Conservation (phyloP, 2,888 invertebrate species). For the Cerastoderma edule region DNA sequence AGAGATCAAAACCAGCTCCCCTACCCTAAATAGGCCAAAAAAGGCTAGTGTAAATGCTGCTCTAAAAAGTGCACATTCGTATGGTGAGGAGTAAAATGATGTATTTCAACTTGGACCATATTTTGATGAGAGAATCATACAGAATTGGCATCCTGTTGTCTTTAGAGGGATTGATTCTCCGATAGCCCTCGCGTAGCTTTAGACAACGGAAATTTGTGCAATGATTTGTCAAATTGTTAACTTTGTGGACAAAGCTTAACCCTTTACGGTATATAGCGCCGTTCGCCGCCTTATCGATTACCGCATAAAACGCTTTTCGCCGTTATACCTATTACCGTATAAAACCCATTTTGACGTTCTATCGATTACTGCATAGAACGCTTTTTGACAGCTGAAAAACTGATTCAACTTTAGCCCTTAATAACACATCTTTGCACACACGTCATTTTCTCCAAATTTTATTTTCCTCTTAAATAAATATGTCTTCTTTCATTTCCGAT, state of each 20-base stretch:
- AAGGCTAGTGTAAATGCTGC: slow-evolving; percentile 23
- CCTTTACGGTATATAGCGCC: too few relatives aligned
- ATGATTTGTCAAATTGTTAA: background rate
- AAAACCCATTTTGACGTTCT: too few relatives aligned
- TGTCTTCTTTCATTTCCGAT: too few relatives aligned
- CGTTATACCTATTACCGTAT: too few relatives aligned
- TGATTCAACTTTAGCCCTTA: too few relatives aligned
- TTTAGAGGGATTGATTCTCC: background rate
- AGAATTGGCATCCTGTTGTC: slow-evolving; percentile 25
- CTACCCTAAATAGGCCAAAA: slow-evolving; percentile 27
- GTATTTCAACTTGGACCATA: background rate
- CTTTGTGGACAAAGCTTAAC: slow-evolving; percentile 26
- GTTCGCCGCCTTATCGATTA: too few relatives aligned
- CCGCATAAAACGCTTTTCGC: too few relatives aligned
- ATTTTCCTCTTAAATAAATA: too few relatives aligned
- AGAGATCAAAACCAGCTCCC: slow-evolving; percentile 13
- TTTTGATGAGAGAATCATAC: background rate
- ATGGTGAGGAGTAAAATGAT: background rate
- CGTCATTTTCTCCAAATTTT: too few relatives aligned
- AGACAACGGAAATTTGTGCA: background rate
- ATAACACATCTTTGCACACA: too few relatives aligned
- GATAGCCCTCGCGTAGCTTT: slow-evolving; percentile 15
- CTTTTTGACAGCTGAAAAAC: too few relatives aligned
- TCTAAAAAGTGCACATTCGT: slow-evolving; percentile 6
- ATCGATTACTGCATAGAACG: too few relatives aligned